These are phyloP conservation scores for Podotricha telesiphe DNA, from an alignment of 2,888 invertebrate genomes.

Conservation along the genomic window DNA sequence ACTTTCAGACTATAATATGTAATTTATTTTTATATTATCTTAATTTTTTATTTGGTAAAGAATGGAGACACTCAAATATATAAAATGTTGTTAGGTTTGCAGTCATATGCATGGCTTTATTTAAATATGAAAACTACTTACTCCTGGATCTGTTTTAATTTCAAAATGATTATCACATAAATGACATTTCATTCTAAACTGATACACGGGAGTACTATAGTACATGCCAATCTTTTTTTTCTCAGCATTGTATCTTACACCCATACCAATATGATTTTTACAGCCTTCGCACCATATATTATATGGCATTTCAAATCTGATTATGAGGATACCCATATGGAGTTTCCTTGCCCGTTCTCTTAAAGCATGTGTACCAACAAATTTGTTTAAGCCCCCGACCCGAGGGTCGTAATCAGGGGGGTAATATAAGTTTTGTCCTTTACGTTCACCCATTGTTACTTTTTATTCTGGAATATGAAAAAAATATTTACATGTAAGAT, in stretches of 20 bases:
- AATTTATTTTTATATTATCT: no score
- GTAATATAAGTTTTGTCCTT: slow-evolving; percentile 98
- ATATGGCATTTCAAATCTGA: slow-evolving; percentile 99
- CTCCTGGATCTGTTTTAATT: slow-evolving; percentile 98
- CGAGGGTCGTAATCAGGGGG: slow-evolving; percentile 99
- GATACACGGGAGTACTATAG: slow-evolving; percentile 98
- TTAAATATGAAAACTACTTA: slow-evolving; percentile 71
- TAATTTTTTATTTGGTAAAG: no score
- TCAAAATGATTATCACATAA: slow-evolving; percentile 98
- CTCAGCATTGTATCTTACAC: slow-evolving; percentile 98
- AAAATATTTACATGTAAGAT: neutral
- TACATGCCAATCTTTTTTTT: slow-evolving; percentile 98
- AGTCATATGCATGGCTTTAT: neutral
- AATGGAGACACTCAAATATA: no score
- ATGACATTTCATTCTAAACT: slow-evolving; percentile 99
- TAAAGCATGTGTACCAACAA: slow-evolving; percentile 96
- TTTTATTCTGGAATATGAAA: slow-evolving; percentile 33
- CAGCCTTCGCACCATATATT: slow-evolving; percentile 99
- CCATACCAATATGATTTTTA: slow-evolving; percentile 99
- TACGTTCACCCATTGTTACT: slow-evolving; percentile 96
- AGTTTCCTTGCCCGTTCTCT: slow-evolving; percentile 98
- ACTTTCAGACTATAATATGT: no score
- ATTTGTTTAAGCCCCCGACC: slow-evolving; percentile 97
- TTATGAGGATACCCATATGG: slow-evolving; percentile 96
- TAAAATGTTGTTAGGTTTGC: no score